Conservation (phyloP, 1,140 invertebrate genomes). For the Episyrphus balteatus region DNA sequence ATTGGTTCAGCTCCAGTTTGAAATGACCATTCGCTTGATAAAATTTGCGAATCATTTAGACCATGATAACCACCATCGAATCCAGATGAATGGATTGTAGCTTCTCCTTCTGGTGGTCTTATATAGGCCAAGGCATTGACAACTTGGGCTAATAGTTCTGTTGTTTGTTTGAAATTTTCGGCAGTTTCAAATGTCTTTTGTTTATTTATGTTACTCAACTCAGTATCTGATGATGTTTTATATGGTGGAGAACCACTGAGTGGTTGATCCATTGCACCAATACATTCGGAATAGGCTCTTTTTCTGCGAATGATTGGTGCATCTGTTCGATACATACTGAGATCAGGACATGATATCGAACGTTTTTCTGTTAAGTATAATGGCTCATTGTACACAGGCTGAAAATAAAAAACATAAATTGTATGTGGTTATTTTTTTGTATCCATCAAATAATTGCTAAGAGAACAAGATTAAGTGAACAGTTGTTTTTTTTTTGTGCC, state of each 20-base stretch:
- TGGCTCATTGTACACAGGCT: constrained; percentile 34
- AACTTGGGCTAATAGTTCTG: constrained; percentile 58
- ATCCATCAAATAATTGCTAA: too few species aligned
- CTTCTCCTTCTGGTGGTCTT: constrained; percentile 39
- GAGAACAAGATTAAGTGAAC: too few species aligned
- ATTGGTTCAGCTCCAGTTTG: constrained; percentile 43
- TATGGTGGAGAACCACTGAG: constrained; percentile 4
- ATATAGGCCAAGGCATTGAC: constrained; percentile 61
- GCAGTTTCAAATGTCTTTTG: constrained; percentile 55
- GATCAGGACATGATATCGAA: constrained; percentile 49
- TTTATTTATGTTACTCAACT: constrained; percentile 63
- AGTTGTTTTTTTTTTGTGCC: too few species aligned
- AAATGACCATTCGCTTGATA: constrained; percentile 50
- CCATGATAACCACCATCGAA: constrained; percentile 44
- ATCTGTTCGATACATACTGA: constrained; percentile 42
- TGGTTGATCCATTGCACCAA: constrained; percentile 20
- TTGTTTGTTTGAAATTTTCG: constrained; percentile 53
- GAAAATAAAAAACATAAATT: background rate
- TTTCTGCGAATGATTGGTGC: constrained; percentile 42
- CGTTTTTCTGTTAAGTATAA: constrained; percentile 16
- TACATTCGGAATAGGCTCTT: constrained; percentile 50
- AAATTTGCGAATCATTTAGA: constrained; percentile 54
- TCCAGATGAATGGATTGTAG: constrained; percentile 6
- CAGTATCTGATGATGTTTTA: constrained; percentile 54
- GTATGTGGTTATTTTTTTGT: too few species aligned